Base-by-base conservation (phyloP, 2,113 vertebrate species). In the Heptranchias perlo region DNA sequence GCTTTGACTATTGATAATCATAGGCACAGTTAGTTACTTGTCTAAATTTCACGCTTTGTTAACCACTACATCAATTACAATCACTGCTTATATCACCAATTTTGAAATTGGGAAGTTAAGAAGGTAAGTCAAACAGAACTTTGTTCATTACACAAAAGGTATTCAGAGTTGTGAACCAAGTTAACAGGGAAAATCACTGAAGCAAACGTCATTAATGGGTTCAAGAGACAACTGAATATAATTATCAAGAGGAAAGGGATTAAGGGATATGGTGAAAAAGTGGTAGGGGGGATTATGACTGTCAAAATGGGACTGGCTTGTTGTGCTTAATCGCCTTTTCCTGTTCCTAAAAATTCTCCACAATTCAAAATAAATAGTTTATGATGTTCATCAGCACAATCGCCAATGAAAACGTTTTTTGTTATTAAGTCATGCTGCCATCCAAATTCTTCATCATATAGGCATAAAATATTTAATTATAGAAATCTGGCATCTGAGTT, bases 391-490 rank as follows among this genome's bases (percentile, higher is more conserved):
- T 58, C 52, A 91, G 52, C 52, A 91, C 28, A 91, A 91, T 91
- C 54, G 3, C 13, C n/a, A 91, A 61, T 91, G 3, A 91, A 87
- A 91, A 58, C 4, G 8, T 4, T 58, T 91, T 58, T 89, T 89
- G 49, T 28, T 61, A 58, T 91, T 58, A 91, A 35, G 10, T 91
- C 52, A 58, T 91, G 52, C 49, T 91, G 87, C 49, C 54, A 58
- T 58, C 28, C 28, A 28, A 76, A 91, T 91, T 28, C 49, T 35
- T 35, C 52, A 35, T 58, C 52, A 5, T 54, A 52, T 47, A 44
- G 52, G 14, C 28, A 91, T 91, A 91, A 89, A 91, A 91, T 91
- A 91, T 58, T 54, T 91, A 54, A 91, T 91, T 58, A n/a, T 58
- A 49, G 82, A 4, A 47, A 84, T 84, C 39, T 84, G 86, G 2